Base-by-base conservation (phyloP, 2,797 vertebrate genomes). In the Threskiornis aethiopicus region DNA sequence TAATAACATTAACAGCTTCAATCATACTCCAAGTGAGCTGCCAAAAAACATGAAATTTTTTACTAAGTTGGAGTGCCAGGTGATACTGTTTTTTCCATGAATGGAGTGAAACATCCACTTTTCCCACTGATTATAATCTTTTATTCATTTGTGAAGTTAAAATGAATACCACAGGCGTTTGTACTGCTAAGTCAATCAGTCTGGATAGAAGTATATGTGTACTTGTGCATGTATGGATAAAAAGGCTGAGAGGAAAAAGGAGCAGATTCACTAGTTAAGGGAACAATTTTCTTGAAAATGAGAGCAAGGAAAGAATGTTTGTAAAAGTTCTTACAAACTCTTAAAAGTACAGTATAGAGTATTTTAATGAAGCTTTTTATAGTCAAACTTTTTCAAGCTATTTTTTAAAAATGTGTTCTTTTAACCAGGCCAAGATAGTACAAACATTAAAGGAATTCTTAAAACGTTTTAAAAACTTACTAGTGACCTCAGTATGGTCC, bases 361-460 rank as follows among this genome's bases (percentile, higher is more conserved):
- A 89, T 92, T 92, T 94, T 86, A 80, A 89, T 87, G 44, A 81
- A 92, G 77, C 89, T 90, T 91, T 97, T 97, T 97, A 87, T 90
- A 95, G 70, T 58, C 52, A 69, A 80, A 35, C 28, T 69, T 95
- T 94, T 88, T 18, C 66, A 96, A 95, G 66, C 64, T 82, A 61
- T 91, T 91, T 97, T 91, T 37, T 17, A 73, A 96, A 98, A 96
- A 95, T 70, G 77, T 93, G 92, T 87, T 95, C 89, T 97, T 97
- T 97, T 96, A 98, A 96, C 96, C 87, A 93, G 67, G 79, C 94
- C 97, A 97, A 97, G 87, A 97, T 95, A 97, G 64, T 95, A 71
- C 61, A 97, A 96, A 97, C 96, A 98, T 97, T 97, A 98, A 98
- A 98, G 80, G 91, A 97, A 97, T 98, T 97, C 95, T 97, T 97